Evolutionary conservation across 2,888 invertebrate species (phyloP).

Genomic region (Drosophila mayaguana): DNA sequence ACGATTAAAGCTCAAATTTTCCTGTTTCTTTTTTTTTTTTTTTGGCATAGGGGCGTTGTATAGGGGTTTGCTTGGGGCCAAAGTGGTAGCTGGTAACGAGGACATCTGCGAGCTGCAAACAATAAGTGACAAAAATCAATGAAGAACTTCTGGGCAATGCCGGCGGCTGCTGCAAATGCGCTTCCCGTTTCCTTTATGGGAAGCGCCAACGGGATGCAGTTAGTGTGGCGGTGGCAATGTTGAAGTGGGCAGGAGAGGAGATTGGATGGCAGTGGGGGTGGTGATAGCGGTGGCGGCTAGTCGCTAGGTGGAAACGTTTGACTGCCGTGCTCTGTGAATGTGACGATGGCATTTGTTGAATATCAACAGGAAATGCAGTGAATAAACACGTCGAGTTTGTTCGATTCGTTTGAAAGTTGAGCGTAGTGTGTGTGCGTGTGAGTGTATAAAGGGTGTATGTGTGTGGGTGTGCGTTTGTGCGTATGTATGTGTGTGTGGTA

Average conservation of each 20-base stretch:
- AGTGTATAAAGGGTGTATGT: slow-evolving; percentile 3
- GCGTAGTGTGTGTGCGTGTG: slow-evolving; percentile 22
- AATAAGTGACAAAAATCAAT: slow-evolving; percentile 72
- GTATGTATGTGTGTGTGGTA: slow-evolving; percentile 1
- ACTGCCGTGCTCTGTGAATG: slow-evolving; percentile 27
- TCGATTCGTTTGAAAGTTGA: slow-evolving; percentile 34
- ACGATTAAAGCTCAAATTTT: slow-evolving; percentile 42
- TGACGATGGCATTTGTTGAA: slow-evolving; percentile 67
- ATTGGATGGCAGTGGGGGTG: neutral
- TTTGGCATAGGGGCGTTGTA: slow-evolving; percentile 5
- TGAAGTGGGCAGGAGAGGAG: neutral
- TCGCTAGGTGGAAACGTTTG: slow-evolving; percentile 15
- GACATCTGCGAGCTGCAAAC: slow-evolving; percentile 47
- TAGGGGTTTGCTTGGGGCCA: slow-evolving; percentile 1
- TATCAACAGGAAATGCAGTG: slow-evolving; percentile 81
- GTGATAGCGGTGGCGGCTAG: neutral
- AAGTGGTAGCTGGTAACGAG: slow-evolving; percentile 24
- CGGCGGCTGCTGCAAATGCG: slow-evolving; percentile 67
- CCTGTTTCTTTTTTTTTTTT: neutral
- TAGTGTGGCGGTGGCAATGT: slow-evolving; percentile 24
- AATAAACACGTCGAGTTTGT: slow-evolving; percentile 71
- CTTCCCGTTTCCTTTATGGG: slow-evolving; percentile 68
- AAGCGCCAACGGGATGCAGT: slow-evolving; percentile 49
- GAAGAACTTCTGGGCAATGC: slow-evolving; percentile 55
- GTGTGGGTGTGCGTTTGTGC: neutral